phyloP scores from a whole-genome alignment of 2,113 vertebrate genomes.

The Tenebrosternarchus preto region DNA sequence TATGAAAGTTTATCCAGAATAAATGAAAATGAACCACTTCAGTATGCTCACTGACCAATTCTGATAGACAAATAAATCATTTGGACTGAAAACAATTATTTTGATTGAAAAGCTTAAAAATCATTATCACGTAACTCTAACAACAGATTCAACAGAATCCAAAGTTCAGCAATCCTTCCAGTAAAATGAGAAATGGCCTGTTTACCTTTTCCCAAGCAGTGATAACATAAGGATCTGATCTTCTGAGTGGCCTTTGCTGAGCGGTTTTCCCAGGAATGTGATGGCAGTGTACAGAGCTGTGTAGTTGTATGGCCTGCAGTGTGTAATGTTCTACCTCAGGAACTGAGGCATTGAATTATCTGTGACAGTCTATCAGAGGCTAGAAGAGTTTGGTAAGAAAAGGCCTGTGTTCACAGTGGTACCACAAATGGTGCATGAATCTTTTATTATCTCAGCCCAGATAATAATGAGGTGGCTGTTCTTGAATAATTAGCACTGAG shows the following conservation, averaged over 20 bases:
- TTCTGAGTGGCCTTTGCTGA: slow-evolving; percentile 7
- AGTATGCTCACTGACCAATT: too few relatives aligned
- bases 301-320: slow-evolving; percentile 21
- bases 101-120: neutral
- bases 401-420: slow-evolving; percentile 17
- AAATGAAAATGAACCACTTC: neutral
- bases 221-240: slow-evolving; percentile 18
- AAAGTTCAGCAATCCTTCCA: slow-evolving; percentile 9
- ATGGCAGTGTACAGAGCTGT: slow-evolving; percentile 5
- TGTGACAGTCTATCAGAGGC: slow-evolving; percentile 39
- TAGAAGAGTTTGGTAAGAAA: slow-evolving; percentile 46
- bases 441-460: slow-evolving; percentile 75
- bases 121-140: neutral
- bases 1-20: neutral
- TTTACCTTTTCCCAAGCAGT: neutral
- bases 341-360: slow-evolving; percentile 41
- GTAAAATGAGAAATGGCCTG: neutral
- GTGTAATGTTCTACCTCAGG: slow-evolving; percentile 30
- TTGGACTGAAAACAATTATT: neutral
- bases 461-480: slow-evolving; percentile 78
- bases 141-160: neutral
- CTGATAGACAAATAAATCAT: neutral
- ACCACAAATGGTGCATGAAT: slow-evolving; percentile 74
- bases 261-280: slow-evolving; percentile 38
- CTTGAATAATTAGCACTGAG: slow-evolving; percentile 77